Percentiles rank a stretch among this genome's conserved stretches.
Evolutionary conservation across 1,140 invertebrate species (phyloP).

Genomic region (Listronotus oregonensis): DNA sequence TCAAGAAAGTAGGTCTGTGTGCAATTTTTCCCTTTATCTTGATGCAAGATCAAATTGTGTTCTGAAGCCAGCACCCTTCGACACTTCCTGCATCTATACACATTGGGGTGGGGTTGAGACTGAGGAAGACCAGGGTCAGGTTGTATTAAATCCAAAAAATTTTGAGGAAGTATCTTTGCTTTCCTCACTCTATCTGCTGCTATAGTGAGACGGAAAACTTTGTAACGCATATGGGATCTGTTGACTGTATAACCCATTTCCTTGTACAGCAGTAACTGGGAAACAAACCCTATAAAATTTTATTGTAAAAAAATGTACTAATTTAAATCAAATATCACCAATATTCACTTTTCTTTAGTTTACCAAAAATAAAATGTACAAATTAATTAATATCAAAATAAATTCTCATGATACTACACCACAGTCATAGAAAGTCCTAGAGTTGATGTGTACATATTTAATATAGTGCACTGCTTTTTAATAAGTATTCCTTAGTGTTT

Average conservation of each 20-base stretch:
- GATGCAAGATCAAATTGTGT: conserved; percentile 75
- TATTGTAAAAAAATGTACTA: too few relatives aligned
- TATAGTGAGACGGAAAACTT: conserved; percentile 75
- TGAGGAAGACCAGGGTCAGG: conserved; percentile 77
- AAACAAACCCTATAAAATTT: conserved; percentile 65
- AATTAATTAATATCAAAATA: too few relatives aligned
- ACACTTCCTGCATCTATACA: conserved; percentile 80
- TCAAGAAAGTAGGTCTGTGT: conserved; percentile 78
- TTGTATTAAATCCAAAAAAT: conserved; percentile 76
- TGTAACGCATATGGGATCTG: conserved; percentile 59
- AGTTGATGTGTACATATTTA: too few relatives aligned
- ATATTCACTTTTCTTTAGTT: too few relatives aligned
- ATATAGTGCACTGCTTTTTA: too few relatives aligned
- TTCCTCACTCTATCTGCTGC: conserved; percentile 81
- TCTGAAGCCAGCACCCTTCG: conserved; percentile 78
- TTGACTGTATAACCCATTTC: conserved; percentile 69
- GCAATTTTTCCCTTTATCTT: conserved; percentile 60
- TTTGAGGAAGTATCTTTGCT: conserved; percentile 81
- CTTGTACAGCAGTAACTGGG: conserved; percentile 76
- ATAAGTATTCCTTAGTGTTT: background rate
- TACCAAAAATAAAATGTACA: too few relatives aligned
- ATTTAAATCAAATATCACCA: too few relatives aligned
- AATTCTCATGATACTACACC: too few relatives aligned
- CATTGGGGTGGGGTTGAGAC: conserved; percentile 77
- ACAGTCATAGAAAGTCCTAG: too few relatives aligned